These are phyloP conservation scores for Liparis tanakae DNA, from an alignment of 2,797 vertebrate genomes.

Conservation along the genomic window DNA sequence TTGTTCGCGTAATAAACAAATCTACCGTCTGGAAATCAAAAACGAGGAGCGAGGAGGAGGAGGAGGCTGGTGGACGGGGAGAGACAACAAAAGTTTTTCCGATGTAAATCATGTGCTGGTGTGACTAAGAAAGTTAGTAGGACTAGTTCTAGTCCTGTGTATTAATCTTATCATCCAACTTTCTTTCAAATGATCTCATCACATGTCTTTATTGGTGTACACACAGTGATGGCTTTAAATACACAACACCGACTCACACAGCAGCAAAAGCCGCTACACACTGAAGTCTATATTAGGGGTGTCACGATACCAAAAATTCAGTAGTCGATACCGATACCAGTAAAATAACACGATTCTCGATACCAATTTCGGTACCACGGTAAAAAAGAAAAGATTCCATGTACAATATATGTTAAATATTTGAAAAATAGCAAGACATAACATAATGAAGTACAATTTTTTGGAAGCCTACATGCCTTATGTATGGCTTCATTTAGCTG, in stretches of 20 bases:
- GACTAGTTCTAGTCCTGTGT: neutral
- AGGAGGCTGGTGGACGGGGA: neutral
- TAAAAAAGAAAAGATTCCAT: too few species aligned
- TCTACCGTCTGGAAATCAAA: neutral
- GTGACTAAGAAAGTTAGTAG: neutral
- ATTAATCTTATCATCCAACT: neutral
- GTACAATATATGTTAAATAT: too few species aligned
- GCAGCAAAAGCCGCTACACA: conserved; percentile 40
- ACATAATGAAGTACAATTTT: too few species aligned
- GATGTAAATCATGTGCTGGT: neutral
- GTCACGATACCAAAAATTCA: too few species aligned
- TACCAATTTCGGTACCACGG: too few species aligned
- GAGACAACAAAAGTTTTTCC: neutral
- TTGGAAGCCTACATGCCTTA: too few species aligned
- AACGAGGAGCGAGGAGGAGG: neutral
- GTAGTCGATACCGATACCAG: too few species aligned
- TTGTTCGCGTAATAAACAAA: too few species aligned
- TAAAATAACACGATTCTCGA: too few species aligned
- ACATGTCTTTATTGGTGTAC: neutral
- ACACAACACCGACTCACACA: conserved; percentile 19
- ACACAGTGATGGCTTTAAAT: conserved; percentile 11
- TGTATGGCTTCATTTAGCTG: too few species aligned
- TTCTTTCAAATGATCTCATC: neutral
- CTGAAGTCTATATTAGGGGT: conserved; percentile 45
- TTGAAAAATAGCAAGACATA: too few species aligned